Percentiles rank a stretch among this genome's conserved stretches.
Evolutionary conservation across 2,888 invertebrate species (phyloP).

Genomic region (Geotrupes spiniger): DNA sequence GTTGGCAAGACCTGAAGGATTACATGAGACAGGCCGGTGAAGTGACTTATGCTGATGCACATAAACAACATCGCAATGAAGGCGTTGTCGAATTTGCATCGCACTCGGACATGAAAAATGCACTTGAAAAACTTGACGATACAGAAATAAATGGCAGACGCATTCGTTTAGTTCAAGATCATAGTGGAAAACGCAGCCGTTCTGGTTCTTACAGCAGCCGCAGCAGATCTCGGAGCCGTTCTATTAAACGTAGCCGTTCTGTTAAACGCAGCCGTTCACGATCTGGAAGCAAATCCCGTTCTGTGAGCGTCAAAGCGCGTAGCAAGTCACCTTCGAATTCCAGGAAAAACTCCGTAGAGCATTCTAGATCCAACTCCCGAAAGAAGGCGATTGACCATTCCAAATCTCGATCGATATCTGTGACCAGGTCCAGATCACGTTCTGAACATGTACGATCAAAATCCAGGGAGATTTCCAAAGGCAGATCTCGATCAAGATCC

Average conservation of each 20-base stretch:
- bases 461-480: slow-evolving; percentile 41
- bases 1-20: slow-evolving; percentile 99
- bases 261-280: slow-evolving; percentile 49
- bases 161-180: slow-evolving; percentile 87
- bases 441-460: slow-evolving; percentile 42
- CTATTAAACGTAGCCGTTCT: slow-evolving; percentile 51
- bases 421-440: slow-evolving; percentile 55
- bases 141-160: slow-evolving; percentile 95
- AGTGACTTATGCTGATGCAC: slow-evolving; percentile 98
- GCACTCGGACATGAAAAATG: slow-evolving; percentile 92
- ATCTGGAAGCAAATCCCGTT: slow-evolving; percentile 31
- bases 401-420: slow-evolving; percentile 32
- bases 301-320: slow-evolving; percentile 25
- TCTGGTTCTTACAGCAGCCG: slow-evolving; percentile 50
- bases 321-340: slow-evolving; percentile 48
- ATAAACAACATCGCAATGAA: slow-evolving; percentile 92
- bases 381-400: slow-evolving; percentile 22
- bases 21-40: slow-evolving; percentile 99
- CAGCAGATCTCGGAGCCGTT: slow-evolving; percentile 51
- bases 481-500: slow-evolving; percentile 44
- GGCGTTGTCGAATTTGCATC: slow-evolving; percentile 97
- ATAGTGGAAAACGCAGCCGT: slow-evolving; percentile 56
- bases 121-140: slow-evolving; percentile 93
- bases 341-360: slow-evolving; percentile 45
- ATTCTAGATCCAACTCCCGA: slow-evolving; percentile 34